phyloP scores from a whole-genome alignment of 2,113 vertebrate species.

The Pteruthius melanotis region DNA sequence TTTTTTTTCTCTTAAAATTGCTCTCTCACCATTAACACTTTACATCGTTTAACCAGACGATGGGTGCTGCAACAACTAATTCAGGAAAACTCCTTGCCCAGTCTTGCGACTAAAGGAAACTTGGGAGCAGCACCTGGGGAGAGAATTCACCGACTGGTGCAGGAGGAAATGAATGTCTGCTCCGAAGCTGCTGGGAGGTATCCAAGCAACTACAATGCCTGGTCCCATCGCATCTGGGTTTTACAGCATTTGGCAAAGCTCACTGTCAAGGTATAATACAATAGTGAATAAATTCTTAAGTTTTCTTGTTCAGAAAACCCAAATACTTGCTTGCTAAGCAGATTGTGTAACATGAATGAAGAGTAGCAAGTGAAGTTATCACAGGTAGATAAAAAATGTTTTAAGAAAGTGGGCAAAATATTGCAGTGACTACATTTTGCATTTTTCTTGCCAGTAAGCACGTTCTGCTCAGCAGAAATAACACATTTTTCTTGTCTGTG shows the following conservation, averaged over 20 bases:
- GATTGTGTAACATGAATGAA: not conserved
- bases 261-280: slow-evolving; percentile 82
- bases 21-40: not conserved
- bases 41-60: slow-evolving; percentile 74
- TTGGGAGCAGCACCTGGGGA: slow-evolving; percentile 69
- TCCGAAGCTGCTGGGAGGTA: slow-evolving; percentile 89
- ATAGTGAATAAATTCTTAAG: not conserved
- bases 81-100: slow-evolving; percentile 72
- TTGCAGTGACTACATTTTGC: not conserved
- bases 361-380: not conserved
- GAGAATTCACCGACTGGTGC: slow-evolving; percentile 76
- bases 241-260: slow-evolving; percentile 88
- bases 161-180: slow-evolving; percentile 92
- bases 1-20: not conserved
- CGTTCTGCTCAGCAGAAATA: not conserved
- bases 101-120: slow-evolving; percentile 74
- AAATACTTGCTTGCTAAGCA: not conserved
- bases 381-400: not conserved
- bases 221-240: slow-evolving; percentile 99
- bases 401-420: not conserved
- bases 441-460: not conserved
- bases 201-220: slow-evolving; percentile 97
- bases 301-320: not conserved
- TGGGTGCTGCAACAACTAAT: slow-evolving; percentile 91
- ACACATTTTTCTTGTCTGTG: not conserved